Evolutionary conservation across 2,888 invertebrate genomes (phyloP).

Genomic region (Drosophila quasianomalipes): DNA sequence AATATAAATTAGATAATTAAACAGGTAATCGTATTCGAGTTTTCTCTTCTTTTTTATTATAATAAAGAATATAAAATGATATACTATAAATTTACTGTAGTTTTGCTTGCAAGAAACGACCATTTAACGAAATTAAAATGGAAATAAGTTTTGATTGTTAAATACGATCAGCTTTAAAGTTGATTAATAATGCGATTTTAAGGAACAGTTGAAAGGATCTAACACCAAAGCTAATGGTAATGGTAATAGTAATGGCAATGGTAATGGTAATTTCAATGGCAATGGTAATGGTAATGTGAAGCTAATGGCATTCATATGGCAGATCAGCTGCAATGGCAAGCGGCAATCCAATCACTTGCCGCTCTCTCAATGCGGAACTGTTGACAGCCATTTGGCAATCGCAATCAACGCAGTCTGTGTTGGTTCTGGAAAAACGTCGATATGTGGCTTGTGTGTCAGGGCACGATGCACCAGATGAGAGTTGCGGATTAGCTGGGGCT

Average conservation of each 20-base stretch:
- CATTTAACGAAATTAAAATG: background rate
- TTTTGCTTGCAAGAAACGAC: background rate
- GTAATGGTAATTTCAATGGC: no score
- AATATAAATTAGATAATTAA: background rate
- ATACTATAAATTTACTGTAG: background rate
- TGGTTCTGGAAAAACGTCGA: conserved; percentile 43
- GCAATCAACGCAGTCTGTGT: conserved; percentile 36
- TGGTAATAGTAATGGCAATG: background rate
- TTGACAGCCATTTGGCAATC: conserved; percentile 48
- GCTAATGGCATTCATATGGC: background rate
- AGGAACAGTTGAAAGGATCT: background rate
- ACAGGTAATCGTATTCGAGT: background rate
- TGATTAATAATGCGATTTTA: background rate
- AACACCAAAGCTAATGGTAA: background rate
- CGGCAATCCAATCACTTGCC: conserved; percentile 2
- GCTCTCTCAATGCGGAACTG: conserved; percentile 56
- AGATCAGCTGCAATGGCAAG: conserved; percentile 8
- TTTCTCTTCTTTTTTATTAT: background rate
- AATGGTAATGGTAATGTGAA: background rate
- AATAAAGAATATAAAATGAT: background rate
- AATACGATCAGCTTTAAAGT: background rate
- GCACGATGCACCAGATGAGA: conserved; percentile 49
- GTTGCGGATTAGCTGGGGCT: conserved; percentile 36
- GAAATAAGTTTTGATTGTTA: background rate
- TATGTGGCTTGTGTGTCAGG: conserved; percentile 54